These are phyloP conservation scores for Dissostichus mawsoni DNA, from an alignment of 2,113 vertebrate genomes.

Conservation along the genomic window DNA sequence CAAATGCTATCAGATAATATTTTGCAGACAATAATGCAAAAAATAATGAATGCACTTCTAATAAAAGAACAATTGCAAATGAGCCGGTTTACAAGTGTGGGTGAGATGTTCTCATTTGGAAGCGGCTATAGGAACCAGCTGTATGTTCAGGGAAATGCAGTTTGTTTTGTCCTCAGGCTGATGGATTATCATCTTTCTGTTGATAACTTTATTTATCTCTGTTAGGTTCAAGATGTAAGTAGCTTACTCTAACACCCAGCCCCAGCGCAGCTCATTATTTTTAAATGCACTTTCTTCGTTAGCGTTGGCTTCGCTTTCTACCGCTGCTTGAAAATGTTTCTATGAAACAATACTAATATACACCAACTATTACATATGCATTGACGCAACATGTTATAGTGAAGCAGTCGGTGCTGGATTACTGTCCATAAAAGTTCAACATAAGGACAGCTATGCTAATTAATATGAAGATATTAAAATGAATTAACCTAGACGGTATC, in stretches of 20 bases:
- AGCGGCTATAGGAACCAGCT: background rate
- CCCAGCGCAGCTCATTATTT: slow-evolving; percentile 10
- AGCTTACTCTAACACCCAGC: slow-evolving; percentile 9
- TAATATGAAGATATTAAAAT: background rate
- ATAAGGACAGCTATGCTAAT: background rate
- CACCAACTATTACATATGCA: background rate
- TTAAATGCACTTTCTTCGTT: slow-evolving; percentile 10
- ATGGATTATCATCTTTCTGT: background rate
- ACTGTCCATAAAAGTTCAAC: background rate
- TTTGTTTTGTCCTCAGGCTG: slow-evolving; percentile 4
- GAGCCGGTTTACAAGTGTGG: background rate
- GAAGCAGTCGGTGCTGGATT: background rate
- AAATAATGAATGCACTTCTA: background rate
- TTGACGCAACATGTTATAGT: background rate
- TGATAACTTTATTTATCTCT: slow-evolving; percentile 19
- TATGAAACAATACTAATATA: background rate
- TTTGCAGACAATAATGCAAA: background rate
- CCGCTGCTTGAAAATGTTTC: background rate
- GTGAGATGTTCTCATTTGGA: background rate
- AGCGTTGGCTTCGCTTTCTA: background rate
- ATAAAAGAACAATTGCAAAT: too few species aligned
- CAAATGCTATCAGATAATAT: background rate
- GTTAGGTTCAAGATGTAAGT: slow-evolving; percentile 16
- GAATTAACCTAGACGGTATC: background rate
- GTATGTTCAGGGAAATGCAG: background rate